Base-by-base conservation (phyloP, 1,140 invertebrate genomes). In the Bicyclus anynana region DNA sequence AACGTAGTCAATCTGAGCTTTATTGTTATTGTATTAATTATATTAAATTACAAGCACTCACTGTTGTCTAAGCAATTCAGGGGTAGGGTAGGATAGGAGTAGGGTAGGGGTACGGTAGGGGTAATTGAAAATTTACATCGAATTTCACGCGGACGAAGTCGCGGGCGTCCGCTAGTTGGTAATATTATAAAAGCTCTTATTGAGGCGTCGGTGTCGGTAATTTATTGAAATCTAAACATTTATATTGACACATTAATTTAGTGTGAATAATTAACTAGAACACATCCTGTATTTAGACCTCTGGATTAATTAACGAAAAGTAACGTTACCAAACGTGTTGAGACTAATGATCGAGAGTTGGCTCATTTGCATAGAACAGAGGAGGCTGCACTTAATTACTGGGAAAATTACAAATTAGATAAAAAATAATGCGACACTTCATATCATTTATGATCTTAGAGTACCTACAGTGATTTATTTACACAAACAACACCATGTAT, bases 311-410 rank as follows among this genome's bases (percentile, higher is more conserved):
- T 84, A 87, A 84, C 74, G 66, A 84, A 85, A 85, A 86, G 69
- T 82, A 77, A 71, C 68, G 65, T 78, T 76, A 77, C 70, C 79
- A 80, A 77, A 80, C 78, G 72, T 82, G 80, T 83, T 75, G 64
- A 50, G 72, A 79, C 80, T 87, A 87, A 87, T 85, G 80, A 84
- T 85, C 80, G 73, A 69, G 80, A 81, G 77, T 80, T 72, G 61
- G 63, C 82, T 87, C 82, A 87, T 87, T 87, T 87, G 77, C 84
- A 87, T 87, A 75, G 70, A 85, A 87, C 82, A 84, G 76, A 67
- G 71, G 65, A 58, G 40, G 67, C 62, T 70, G 74, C 62, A 71
- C 73, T 74, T 77, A 77, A 74, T 77, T 77, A 74, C 71, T 67
- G 62, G 50, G 67, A 60, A 72, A 72, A 69, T 69, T 74, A 77